These are phyloP conservation scores for Nematostella vectensis DNA, from an alignment of 92 coral and sea anemone species.

Conservation along the genomic window DNA sequence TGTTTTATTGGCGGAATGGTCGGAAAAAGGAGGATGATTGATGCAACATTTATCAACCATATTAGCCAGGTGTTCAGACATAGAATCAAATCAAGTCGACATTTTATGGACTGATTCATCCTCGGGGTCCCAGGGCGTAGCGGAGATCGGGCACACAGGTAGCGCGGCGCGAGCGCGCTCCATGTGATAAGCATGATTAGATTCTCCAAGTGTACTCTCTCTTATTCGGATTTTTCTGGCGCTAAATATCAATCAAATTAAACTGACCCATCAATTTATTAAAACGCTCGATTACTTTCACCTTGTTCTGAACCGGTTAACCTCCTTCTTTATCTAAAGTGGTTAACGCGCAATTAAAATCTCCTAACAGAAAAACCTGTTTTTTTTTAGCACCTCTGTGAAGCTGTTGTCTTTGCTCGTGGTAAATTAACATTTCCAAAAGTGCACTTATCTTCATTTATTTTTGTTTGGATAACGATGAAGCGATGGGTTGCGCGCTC, in stretches of 20 bases:
- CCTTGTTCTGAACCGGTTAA: not conserved
- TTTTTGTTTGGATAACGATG: not conserved
- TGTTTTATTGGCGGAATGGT: not conserved
- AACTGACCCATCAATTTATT: not conserved
- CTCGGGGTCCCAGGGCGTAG: no score
- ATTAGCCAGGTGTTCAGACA: not conserved
- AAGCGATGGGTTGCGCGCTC: not conserved
- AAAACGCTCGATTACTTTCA: not conserved
- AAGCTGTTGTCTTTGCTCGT: not conserved
- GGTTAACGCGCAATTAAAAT: not conserved
- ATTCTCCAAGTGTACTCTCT: not conserved
- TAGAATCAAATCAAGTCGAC: not conserved
- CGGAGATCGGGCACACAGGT: no score
- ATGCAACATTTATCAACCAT: not conserved
- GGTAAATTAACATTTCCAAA: not conserved
- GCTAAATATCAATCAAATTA: not conserved
- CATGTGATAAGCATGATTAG: no score
- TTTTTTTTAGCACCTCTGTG: not conserved
- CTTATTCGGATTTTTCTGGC: not conserved
- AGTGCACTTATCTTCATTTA: not conserved
- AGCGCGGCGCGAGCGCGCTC: no score
- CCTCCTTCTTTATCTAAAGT: not conserved
- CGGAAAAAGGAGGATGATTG: not conserved
- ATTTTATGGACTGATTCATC: not conserved
- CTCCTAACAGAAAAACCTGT: not conserved